Base-by-base conservation (phyloP, 2,113 vertebrate genomes). In the Catharus minimus region DNA sequence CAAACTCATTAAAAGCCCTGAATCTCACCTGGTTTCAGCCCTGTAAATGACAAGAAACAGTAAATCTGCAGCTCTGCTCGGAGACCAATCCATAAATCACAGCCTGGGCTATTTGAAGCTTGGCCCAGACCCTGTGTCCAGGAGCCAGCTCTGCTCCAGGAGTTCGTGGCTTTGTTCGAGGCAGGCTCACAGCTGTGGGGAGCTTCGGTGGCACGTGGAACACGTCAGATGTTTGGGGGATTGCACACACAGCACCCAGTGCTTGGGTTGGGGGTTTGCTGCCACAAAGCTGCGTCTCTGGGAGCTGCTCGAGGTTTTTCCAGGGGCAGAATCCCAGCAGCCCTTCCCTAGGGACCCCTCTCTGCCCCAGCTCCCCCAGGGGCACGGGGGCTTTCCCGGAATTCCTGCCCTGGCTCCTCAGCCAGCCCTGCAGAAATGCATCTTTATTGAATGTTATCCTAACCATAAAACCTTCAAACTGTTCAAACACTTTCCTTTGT, bases 401-500 rank as follows among this genome's bases (percentile, higher is more conserved):
- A 97, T 96, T 92, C 92, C 95, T 38, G 49, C 82, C 88, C 78
- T 5, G 92, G 93, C 89, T 97, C 94, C 89, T 93, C 55, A 90
- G 88, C 68, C 85, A 94, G 65, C 47, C 88, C 86, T 92, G 87
- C 92, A 97, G 94, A 96, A 95, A 95, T 86, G 91, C 79, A 73
- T 75, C 78, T 95, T 96, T 89, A 94, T 96, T 95, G 85, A 87
- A 95, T 95, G 92, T 95, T 97, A 95, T 97, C 96, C 91, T 86
- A 96, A 79, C 85, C 80, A 82, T 96, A 97, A 97, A 95, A 97
- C 75, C 85, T 95, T 90, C 94, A 97, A 97, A 93, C 95, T 96
- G 94, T 96, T 96, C 95, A 97, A 95, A 97, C 96, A 95, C 95
- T 96, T 96, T 91, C 85, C 91, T 97, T 97, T 97, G 91, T 96